Evolutionary conservation across 2,113 vertebrate species (phyloP).

Genomic region (Nasalis larvatus): DNA sequence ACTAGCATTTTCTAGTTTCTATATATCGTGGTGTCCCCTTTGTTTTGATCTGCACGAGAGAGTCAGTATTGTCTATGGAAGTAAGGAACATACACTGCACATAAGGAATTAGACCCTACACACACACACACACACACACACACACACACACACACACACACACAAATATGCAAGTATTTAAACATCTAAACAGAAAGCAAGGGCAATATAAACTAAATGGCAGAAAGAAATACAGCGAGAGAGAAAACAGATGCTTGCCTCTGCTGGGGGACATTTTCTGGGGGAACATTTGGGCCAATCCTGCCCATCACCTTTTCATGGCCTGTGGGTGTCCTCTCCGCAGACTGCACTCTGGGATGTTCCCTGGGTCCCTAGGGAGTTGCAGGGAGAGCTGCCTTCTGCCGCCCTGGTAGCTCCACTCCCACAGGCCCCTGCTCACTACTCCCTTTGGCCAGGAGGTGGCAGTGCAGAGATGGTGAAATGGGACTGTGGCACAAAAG

Average conservation of each 20-base stretch:
- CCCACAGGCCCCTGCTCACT: background rate
- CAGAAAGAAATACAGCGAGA: background rate
- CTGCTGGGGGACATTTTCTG: background rate
- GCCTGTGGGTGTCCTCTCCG: background rate
- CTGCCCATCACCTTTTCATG: background rate
- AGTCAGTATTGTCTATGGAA: background rate
- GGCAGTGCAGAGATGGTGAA: conserved; percentile 53
- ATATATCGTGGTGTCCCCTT: background rate
- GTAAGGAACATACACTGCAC: background rate
- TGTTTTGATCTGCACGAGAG: background rate
- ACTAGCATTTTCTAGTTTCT: background rate
- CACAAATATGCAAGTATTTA: background rate
- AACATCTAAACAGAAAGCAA: background rate
- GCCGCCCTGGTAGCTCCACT: background rate
- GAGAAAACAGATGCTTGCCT: background rate
- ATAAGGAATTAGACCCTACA: background rate
- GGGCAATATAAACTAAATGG: background rate
- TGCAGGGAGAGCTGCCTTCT: background rate
- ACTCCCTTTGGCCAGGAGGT: conserved; percentile 58
- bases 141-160: background rate
- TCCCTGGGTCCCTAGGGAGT: background rate
- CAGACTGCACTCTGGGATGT: background rate
- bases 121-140: background rate
- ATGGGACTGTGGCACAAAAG: background rate
- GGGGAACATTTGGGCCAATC: too few species aligned